Percentiles rank a stretch among this genome's conserved stretches.
phyloP scores from a whole-genome alignment of 2,888 invertebrate genomes.

The Cistogaster globosa region DNA sequence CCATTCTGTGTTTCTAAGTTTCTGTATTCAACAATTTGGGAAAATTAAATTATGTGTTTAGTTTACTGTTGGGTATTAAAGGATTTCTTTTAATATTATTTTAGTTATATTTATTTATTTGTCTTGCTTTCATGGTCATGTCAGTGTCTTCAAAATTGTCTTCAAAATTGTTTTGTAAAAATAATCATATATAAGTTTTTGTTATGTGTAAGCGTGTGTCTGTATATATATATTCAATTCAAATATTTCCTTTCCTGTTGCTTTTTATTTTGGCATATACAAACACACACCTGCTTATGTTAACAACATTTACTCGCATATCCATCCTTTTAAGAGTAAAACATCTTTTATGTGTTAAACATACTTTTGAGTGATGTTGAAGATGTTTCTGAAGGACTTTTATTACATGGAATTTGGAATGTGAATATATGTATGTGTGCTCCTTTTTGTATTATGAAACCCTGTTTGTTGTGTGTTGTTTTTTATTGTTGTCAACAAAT shows the following conservation, averaged over 20 bases:
- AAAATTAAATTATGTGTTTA: constrained; percentile 69
- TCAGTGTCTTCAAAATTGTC: constrained; percentile 53
- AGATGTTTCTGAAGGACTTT: constrained; percentile 53
- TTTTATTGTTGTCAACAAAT: constrained; percentile 42
- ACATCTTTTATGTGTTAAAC: constrained; percentile 63
- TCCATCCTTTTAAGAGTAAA: constrained; percentile 11
- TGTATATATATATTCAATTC: neutral
- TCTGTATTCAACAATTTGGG: constrained; percentile 9
- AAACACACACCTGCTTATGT: neutral
- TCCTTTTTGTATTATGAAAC: neutral
- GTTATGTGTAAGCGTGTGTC: neutral
- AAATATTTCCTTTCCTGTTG: constrained; percentile 30
- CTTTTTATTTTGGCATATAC: constrained; percentile 10
- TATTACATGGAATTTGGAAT: constrained; percentile 17
- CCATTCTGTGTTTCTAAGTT: neutral
- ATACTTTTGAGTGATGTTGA: constrained; percentile 41
- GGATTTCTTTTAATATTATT: constrained; percentile 20
- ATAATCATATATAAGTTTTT: neutral
- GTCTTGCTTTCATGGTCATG: constrained; percentile 59
- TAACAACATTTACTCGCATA: neutral
- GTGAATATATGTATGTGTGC: neutral
- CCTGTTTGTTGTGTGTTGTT: constrained; percentile 26
- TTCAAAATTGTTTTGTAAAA: constrained; percentile 64
- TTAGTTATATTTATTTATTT: constrained; percentile 9
- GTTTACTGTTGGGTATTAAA: constrained; percentile 48